Base-by-base conservation (phyloP, 2,113 vertebrate genomes). In the Phyllopteryx taeniolatus region DNA sequence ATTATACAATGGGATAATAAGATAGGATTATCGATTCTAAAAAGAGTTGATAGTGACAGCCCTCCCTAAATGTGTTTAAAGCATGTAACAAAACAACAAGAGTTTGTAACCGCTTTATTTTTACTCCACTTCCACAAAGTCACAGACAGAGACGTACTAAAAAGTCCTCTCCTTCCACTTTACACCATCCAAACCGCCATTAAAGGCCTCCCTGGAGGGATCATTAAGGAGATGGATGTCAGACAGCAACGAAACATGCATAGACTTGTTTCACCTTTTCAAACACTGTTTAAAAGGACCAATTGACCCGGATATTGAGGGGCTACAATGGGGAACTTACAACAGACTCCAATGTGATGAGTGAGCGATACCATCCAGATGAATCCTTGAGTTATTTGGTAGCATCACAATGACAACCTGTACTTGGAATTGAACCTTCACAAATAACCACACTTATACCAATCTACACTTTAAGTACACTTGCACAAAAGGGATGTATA, bases 161-260 rank as follows among this genome's bases (percentile, higher is more conserved):
- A 64, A 35, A 39, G 42, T 9, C 7, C 62, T 71, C 39, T 74
- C 66, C 31, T 79, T 44, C 72, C 70, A 20, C 14, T 66, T 51
- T 71, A 62, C 61, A 57, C 71, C 62, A 68, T 72, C 72, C 39
- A 61, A 63, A 67, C 17, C 71, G 67, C 70, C 72, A 83, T 78
- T 74, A 80, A 47, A 81, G 42, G 60, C 46, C 59, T 79, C 81
- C 78, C 86, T 57, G 46, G 70, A 68, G 83, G 67, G 43, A 64
- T 79, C 27, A 74, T 79, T 79, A 83, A 60, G 70, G 77, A 81
- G 75, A 80, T 76, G 47, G 56, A 74, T 82, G 74, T 86, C 77
- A 71, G 73, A 68, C 5, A 2, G 72, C 43, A 22, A 56, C 60
- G 59, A 62, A 31, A 35, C 53, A n/a, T n/a, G 8, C 53, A 10